Evolutionary conservation across 2,797 vertebrate species (phyloP).

Genomic region (Darevskia nairensis): DNA sequence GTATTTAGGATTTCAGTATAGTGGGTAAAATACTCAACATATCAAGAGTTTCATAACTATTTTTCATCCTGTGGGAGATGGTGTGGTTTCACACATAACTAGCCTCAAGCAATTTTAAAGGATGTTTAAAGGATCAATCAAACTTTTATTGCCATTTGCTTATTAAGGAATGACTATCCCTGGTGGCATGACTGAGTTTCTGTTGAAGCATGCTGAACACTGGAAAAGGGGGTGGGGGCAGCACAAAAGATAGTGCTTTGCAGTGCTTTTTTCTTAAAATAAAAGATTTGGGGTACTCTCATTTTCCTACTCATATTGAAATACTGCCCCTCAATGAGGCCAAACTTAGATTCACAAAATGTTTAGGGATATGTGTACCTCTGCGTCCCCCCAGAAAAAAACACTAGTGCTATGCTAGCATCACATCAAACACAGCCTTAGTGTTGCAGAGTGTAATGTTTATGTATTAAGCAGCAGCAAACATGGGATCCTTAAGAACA

Average conservation of each 20-base stretch:
- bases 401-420: not conserved
- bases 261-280: no score
- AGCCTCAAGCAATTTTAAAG: not conserved
- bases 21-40: not conserved
- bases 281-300: no score
- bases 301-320: no score
- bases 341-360: no score
- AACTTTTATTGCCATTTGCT: not conserved
- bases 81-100: not conserved
- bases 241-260: not conserved
- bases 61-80: not conserved
- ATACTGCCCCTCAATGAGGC: no score
- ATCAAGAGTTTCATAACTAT: not conserved
- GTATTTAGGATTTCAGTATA: not conserved
- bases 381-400: no score
- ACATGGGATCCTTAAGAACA: not conserved
- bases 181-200: not conserved
- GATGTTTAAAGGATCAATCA: not conserved
- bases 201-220: not conserved
- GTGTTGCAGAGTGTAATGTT: not conserved
- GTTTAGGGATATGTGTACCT: no score
- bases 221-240: not conserved
- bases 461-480: not conserved
- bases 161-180: not conserved
- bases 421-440: not conserved